Percentiles rank a stretch among this genome's conserved stretches.
Evolutionary conservation across 2,113 vertebrate species (phyloP).

Genomic region (Platichthys stellatus): DNA sequence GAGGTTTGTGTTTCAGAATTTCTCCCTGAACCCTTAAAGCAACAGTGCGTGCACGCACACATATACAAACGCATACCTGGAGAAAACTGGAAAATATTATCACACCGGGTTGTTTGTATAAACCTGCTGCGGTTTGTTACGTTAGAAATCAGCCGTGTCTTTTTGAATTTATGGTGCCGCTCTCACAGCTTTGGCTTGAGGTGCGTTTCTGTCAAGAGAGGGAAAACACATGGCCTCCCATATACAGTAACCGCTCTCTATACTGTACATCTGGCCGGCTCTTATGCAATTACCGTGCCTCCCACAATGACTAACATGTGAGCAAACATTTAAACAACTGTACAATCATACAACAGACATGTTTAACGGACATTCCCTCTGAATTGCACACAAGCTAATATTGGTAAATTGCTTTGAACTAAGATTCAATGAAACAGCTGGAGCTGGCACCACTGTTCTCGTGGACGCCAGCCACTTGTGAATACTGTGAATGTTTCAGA

Average conservation of each 20-base stretch:
- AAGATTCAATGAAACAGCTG: not conserved
- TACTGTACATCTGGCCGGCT: conserved; percentile 5
- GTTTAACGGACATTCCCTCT: conserved; percentile 8
- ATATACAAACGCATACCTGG: conserved; percentile 3
- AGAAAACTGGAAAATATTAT: not conserved
- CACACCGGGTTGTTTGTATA: not conserved
- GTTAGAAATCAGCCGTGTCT: conserved; percentile 24
- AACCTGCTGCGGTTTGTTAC: not conserved
- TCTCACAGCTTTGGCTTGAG: conserved; percentile 11
- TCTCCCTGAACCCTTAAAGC: not conserved
- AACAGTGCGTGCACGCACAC: not conserved
- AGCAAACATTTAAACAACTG: conserved; percentile 42
- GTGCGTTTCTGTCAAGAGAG: conserved; percentile 19
- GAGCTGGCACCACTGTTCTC: not conserved
- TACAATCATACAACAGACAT: not conserved
- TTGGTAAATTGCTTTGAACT: conserved; percentile 18
- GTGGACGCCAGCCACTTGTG: conserved; percentile 1
- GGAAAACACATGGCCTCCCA: conserved; percentile 13
- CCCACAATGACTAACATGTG: conserved; percentile 54
- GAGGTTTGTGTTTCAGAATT: not conserved
- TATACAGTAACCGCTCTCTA: conserved; percentile 7
- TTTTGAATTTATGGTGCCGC: conserved; percentile 4
- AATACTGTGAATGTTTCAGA: conserved; percentile 32
- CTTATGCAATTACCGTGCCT: conserved; percentile 41
- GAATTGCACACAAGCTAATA: not conserved